A percentile compares a stretch with the other conserved stretches of the same genome.
Evolutionary conservation across 2,888 invertebrate genomes (phyloP).

Genomic region (Colostygia pectinataria): DNA sequence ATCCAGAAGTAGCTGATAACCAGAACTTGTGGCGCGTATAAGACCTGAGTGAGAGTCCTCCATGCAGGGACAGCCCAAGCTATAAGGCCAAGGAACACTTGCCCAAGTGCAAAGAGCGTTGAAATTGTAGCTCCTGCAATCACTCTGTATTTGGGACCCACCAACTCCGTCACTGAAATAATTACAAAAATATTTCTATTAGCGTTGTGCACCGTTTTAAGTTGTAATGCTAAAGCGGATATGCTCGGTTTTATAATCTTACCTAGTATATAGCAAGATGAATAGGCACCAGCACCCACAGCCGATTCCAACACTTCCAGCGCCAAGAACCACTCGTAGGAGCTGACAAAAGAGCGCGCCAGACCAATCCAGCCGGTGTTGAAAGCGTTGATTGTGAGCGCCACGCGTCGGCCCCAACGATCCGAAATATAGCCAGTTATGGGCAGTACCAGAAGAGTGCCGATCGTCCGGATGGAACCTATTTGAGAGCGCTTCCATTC

Average conservation of each 20-base stretch:
- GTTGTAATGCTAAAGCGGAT: neutral
- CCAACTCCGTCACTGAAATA: constrained; percentile 88
- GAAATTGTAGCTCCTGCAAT: constrained; percentile 88
- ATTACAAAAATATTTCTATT: neutral
- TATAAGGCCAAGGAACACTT: constrained; percentile 86
- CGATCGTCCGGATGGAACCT: constrained; percentile 88
- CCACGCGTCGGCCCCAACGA: constrained; percentile 86
- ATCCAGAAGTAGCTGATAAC: constrained; percentile 87
- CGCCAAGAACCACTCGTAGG: constrained; percentile 86
- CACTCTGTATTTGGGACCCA: constrained; percentile 88
- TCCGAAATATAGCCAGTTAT: constrained; percentile 89
- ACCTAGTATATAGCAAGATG: constrained; percentile 89
- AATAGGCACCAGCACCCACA: constrained; percentile 87
- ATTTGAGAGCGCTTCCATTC: constrained; percentile 89
- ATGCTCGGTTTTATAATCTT: constrained; percentile 31
- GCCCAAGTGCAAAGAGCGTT: constrained; percentile 88
- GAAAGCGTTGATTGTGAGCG: constrained; percentile 84
- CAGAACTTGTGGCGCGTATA: constrained; percentile 88
- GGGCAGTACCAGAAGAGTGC: constrained; percentile 87
- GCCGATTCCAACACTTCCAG: constrained; percentile 89
- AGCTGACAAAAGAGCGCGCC: constrained; percentile 86
- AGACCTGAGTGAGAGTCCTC: constrained; percentile 85
- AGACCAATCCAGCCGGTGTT: constrained; percentile 86
- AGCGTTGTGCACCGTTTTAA: neutral
- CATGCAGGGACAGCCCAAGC: constrained; percentile 88